phyloP scores from a whole-genome alignment of 2,113 vertebrate species.

The Heterocephalus glaber region DNA sequence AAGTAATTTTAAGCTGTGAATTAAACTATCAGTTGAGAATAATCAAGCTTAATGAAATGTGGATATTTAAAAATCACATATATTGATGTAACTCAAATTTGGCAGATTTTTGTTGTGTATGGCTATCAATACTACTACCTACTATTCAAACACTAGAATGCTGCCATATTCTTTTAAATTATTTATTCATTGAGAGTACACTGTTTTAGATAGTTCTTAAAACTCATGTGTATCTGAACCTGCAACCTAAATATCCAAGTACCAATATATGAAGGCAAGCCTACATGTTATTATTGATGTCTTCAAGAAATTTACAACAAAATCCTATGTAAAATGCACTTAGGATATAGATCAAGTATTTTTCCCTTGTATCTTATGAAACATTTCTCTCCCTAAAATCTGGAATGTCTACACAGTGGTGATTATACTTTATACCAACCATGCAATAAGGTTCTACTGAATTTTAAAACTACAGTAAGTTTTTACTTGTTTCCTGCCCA shows the following conservation, averaged over 20 bases:
- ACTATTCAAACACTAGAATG: conserved; percentile 12
- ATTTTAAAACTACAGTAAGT: conserved; percentile 9
- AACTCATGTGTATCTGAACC: background rate
- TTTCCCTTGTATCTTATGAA: background rate
- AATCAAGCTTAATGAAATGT: conserved; percentile 24
- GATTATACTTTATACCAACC: background rate
- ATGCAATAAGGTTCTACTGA: background rate
- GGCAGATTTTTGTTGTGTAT: background rate
- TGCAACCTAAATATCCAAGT: background rate
- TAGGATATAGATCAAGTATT: background rate
- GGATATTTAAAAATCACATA: background rate
- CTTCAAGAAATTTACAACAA: conserved; percentile 37
- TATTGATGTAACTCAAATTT: conserved; percentile 11
- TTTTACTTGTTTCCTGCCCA: background rate
- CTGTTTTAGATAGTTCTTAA: conserved; percentile 32
- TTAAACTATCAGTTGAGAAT: background rate
- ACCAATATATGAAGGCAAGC: background rate
- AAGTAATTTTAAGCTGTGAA: conserved; percentile 52
- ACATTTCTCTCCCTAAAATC: conserved; percentile 27
- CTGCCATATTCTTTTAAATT: conserved; percentile 18
- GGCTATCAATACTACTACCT: background rate
- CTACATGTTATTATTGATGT: background rate
- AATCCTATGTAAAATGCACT: conserved; percentile 25
- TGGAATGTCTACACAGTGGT: background rate
- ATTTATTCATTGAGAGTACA: background rate